phyloP scores from a whole-genome alignment of 2,888 invertebrate species.

The Drosophila stalkeri region DNA sequence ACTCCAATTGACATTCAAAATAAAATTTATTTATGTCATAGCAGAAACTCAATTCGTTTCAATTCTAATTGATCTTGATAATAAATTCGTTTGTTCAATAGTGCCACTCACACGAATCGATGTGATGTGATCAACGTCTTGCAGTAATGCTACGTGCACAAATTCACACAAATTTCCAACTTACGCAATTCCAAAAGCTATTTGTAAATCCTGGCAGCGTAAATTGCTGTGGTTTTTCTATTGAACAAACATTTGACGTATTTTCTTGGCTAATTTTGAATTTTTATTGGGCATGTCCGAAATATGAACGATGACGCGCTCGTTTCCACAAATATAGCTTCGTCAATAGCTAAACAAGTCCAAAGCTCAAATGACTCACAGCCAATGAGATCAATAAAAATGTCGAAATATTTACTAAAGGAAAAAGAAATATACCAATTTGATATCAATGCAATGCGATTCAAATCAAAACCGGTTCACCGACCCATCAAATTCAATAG shows the following conservation, averaged over 20 bases:
- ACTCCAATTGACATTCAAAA: background rate
- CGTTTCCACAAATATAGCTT: constrained; percentile 26
- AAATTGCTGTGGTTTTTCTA: constrained; percentile 37
- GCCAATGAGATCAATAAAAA: constrained; percentile 70
- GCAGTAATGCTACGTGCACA: constrained; percentile 54
- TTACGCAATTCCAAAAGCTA: constrained; percentile 33
- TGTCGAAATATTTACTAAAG: constrained; percentile 58
- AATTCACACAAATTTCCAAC: constrained; percentile 46
- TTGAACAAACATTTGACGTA: constrained; percentile 48
- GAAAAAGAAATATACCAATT: constrained; percentile 47
- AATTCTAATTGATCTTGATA: background rate
- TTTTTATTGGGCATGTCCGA: constrained; percentile 49
- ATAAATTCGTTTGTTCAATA: background rate
- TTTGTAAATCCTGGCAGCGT: constrained; percentile 59
- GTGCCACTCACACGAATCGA: background rate
- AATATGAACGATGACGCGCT: constrained; percentile 44
- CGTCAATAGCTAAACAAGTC: constrained; percentile 44
- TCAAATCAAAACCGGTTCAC: constrained; percentile 42
- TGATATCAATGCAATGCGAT: constrained; percentile 37
- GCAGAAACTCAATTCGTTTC: background rate
- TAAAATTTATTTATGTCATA: background rate
- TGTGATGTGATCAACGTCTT: background rate
- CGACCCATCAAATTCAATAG: constrained; percentile 64
- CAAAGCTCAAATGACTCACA: constrained; percentile 67
- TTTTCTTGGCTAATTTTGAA: constrained; percentile 27